Base-by-base conservation (phyloP, 2,888 invertebrate species). In the Diachrysia chrysitis region DNA sequence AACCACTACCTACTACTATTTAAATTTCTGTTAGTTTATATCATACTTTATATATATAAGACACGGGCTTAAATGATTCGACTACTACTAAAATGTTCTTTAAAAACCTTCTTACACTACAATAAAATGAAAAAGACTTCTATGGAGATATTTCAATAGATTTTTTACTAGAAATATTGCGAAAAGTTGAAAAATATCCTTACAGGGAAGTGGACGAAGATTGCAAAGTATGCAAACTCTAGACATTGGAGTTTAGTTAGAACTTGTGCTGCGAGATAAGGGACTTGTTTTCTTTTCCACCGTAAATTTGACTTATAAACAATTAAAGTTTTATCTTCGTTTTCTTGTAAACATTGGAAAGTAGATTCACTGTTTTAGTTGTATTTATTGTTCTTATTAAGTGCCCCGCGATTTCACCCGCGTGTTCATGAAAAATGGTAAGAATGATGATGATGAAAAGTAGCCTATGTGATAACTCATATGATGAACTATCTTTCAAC, bases 171-270 rank as follows among this genome's bases (percentile, higher is more conserved):
- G 14, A 6, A n/a, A n/a, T 23, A 42, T 16, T 42, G 46, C 53
- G 58, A 63, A 64, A 64, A 55, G 29, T 60, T 48, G 32, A n/a
- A 37, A 14, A 42, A 42, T 42, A 42, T 42, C n/a, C 6, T 42
- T 42, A 42, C 42, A 42, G 42, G n/a, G 37, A 37, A 37, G 37
- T 37, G 37, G 42, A n/a, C n/a, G 32, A 25, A 65, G 53, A 61
- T 69, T 21, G 2, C 29, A 62, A 73, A 65, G 61, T 65, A 73
- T 74, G 73, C 56, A 74, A 64, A 69, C 75, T 42, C 10, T 46
- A 9, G 58, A 58, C 51, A 32, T 4, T 23, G 35, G 46, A 59
- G 55, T 74, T 73, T 64, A 58, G 42, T 55, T 23, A 54, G 37
- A 73, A 69, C 23, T 74, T 74, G 51, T 12, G 16, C 35, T 9